phyloP scores from a whole-genome alignment of 2,797 vertebrate species.

The Thalassophryne amazonica region DNA sequence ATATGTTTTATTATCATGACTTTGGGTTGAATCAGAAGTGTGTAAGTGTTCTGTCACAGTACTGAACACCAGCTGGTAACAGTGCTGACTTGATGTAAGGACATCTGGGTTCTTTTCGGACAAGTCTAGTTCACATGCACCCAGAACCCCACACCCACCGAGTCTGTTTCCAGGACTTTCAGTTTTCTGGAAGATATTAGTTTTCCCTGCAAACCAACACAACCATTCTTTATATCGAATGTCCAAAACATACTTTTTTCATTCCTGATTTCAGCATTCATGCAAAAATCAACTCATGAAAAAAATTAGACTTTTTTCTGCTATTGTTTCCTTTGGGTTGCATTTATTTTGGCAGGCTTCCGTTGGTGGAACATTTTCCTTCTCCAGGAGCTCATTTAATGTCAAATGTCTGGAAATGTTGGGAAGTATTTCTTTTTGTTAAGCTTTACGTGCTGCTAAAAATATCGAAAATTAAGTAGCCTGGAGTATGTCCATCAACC shows the following conservation, averaged over 20 bases:
- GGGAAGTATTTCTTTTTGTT: conserved; percentile 47
- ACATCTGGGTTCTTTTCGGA: conserved; percentile 47
- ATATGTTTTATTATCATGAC: not conserved
- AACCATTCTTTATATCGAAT: conserved; percentile 74
- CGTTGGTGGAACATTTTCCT: conserved; percentile 55
- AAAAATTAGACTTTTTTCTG: conserved; percentile 52
- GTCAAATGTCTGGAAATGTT: conserved; percentile 68
- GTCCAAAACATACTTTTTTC: conserved; percentile 48
- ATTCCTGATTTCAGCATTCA: conserved; percentile 51
- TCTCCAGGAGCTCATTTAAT: conserved; percentile 66
- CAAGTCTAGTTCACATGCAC: conserved; percentile 41
- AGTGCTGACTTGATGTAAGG: conserved; percentile 32
- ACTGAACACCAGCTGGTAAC: conserved; percentile 38
- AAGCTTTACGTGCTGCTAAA: conserved; percentile 73
- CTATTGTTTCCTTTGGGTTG: conserved; percentile 75
- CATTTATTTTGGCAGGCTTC: conserved; percentile 59
- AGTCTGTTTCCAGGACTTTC: conserved; percentile 55
- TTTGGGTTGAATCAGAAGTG: conserved; percentile 2
- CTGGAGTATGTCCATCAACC: conserved; percentile 40
- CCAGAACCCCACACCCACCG: conserved; percentile 39
- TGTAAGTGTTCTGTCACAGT: conserved; percentile 5
- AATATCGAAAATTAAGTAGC: conserved; percentile 60
- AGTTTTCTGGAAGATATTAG: conserved; percentile 75
- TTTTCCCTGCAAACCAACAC: conserved; percentile 64
- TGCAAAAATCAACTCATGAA: conserved; percentile 46